phyloP scores from a whole-genome alignment of 2,888 invertebrate genomes.

The Arge pagana region DNA sequence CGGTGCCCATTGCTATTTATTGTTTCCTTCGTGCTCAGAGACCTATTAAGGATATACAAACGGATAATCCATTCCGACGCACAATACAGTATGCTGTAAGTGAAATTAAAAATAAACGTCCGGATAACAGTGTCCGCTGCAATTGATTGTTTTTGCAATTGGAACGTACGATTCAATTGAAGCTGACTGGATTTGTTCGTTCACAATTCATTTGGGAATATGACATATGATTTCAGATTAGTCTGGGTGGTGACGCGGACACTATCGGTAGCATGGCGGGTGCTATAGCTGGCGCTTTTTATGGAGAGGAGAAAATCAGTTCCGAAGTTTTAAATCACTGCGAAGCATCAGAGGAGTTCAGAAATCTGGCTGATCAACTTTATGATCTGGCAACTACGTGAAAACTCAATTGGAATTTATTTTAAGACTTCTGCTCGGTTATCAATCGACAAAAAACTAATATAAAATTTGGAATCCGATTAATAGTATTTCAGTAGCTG shows the following conservation, averaged over 20 bases:
- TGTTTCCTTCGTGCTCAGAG: slow-evolving; percentile 66
- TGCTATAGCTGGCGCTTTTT: slow-evolving; percentile 70
- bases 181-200: background rate
- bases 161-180: background rate
- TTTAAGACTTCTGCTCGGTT: too few species aligned
- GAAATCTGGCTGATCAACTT: slow-evolving; percentile 62
- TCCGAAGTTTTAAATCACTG: slow-evolving; percentile 63
- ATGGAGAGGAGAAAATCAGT: slow-evolving; percentile 64
- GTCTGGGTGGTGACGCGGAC: slow-evolving; percentile 77
- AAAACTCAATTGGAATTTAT: background rate
- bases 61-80: slow-evolving; percentile 65
- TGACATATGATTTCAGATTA: slow-evolving; percentile 58
- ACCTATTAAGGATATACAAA: slow-evolving; percentile 60
- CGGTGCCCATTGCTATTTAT: slow-evolving; percentile 75
- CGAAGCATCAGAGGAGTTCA: slow-evolving; percentile 63
- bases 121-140: background rate
- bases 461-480: too few species aligned
- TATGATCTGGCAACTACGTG: slow-evolving; percentile 36
- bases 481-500: too few species aligned
- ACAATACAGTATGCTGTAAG: slow-evolving; percentile 68
- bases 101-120: slow-evolving; percentile 13
- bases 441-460: too few species aligned
- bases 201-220: background rate
- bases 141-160: background rate
- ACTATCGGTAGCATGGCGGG: slow-evolving; percentile 79